phyloP scores from a whole-genome alignment of 2,113 vertebrate genomes.

The Neogale vison region DNA sequence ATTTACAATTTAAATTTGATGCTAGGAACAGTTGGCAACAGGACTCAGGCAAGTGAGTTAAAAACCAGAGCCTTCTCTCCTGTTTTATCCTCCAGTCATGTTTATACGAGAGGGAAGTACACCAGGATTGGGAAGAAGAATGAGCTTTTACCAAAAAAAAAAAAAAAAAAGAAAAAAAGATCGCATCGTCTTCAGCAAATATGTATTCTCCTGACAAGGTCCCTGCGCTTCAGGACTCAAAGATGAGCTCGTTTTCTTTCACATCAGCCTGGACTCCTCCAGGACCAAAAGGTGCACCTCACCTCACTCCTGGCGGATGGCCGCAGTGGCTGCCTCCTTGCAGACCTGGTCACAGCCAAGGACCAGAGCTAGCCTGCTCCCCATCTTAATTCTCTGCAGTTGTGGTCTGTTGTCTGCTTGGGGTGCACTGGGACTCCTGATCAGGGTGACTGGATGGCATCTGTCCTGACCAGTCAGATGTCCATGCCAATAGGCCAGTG shows the following conservation, averaged over 20 bases:
- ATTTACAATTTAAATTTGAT: constrained; percentile 76
- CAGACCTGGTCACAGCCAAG: accelerated
- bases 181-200: background rate
- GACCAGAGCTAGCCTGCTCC: background rate
- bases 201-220: background rate
- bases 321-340: background rate
- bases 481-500: background rate
- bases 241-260: background rate
- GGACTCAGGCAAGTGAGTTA: constrained; percentile 57
- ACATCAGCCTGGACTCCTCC: background rate
- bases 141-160: background rate
- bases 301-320: background rate
- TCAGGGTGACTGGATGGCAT: too few relatives aligned
- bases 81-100: constrained; percentile 43
- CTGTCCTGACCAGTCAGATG: background rate
- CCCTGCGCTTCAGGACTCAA: background rate
- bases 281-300: background rate
- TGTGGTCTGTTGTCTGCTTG: background rate
- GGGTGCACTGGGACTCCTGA: background rate
- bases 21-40: constrained; percentile 56
- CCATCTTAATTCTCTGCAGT: background rate
- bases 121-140: background rate
- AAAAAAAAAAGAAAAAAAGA: background rate
- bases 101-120: background rate
- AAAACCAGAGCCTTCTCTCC: constrained; percentile 42